These are phyloP conservation scores for Salminus brasiliensis DNA, from an alignment of 2,113 vertebrate genomes.

Conservation along the genomic window DNA sequence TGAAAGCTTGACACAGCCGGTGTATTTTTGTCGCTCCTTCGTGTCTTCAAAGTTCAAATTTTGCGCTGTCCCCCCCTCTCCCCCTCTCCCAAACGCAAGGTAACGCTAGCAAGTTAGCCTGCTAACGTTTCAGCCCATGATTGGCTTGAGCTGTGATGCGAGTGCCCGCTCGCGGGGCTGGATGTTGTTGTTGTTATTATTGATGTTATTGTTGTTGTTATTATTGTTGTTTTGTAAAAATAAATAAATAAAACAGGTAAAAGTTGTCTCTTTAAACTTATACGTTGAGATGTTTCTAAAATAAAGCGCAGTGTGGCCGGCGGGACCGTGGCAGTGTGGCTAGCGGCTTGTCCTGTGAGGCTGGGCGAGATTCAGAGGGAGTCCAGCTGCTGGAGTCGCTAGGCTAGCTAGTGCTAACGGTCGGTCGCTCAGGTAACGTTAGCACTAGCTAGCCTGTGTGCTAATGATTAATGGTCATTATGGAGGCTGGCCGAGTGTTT, in stretches of 20 bases:
- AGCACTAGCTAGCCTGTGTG: too few species aligned
- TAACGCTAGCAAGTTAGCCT: conserved; percentile 45
- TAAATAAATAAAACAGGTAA: background rate
- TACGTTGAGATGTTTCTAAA: background rate
- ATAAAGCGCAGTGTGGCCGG: background rate
- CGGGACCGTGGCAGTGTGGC: background rate
- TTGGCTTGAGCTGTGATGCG: conserved; percentile 48
- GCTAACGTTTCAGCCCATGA: conserved; percentile 50
- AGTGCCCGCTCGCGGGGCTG: conserved; percentile 15
- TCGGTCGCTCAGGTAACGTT: background rate
- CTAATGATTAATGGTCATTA: conserved; percentile 26
- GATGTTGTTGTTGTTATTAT: background rate
- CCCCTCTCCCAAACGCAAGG: conserved; percentile 31
- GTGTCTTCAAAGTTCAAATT: conserved; percentile 53
- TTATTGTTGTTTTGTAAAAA: background rate
- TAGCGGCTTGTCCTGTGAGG: background rate
- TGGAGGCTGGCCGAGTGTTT: background rate
- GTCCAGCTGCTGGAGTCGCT: too few species aligned
- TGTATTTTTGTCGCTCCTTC: conserved; percentile 6
- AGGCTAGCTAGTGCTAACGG: too few species aligned
- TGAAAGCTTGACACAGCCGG: background rate
- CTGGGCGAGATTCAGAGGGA: too few species aligned
- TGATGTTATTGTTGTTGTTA: background rate
- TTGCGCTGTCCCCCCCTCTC: conserved; percentile 46
- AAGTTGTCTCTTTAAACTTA: background rate